Conservation (phyloP, 2,888 invertebrate genomes). For the Cancer borealis region DNA sequence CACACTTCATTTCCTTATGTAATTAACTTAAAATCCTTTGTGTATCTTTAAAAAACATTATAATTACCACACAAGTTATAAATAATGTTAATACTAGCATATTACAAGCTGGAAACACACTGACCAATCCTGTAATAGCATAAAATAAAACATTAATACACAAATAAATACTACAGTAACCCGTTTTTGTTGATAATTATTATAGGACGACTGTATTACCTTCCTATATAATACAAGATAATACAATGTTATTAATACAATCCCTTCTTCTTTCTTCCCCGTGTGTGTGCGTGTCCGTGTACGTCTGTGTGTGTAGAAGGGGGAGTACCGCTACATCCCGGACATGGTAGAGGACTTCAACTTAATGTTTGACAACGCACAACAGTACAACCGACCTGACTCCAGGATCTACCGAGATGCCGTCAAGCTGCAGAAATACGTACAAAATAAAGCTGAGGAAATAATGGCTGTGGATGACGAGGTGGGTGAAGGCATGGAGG, state of each 20-base stretch:
- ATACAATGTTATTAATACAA: too few species aligned
- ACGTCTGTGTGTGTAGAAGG: conserved; percentile 82
- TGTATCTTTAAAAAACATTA: too few species aligned
- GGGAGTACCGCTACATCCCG: conserved; percentile 90
- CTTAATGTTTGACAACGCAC: conserved; percentile 98
- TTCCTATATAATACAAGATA: too few species aligned
- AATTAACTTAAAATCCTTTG: too few species aligned
- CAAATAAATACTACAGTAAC: background rate
- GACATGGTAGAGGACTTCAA: conserved; percentile 96
- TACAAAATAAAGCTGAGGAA: conserved; percentile 90
- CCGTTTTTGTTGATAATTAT: too few species aligned
- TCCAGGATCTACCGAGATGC: conserved; percentile 92
- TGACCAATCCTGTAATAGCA: too few species aligned
- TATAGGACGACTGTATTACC: too few species aligned
- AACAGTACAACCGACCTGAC: conserved; percentile 90
- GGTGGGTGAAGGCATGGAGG: conserved; percentile 46
- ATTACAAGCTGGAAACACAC: too few species aligned
- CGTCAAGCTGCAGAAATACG: conserved; percentile 89
- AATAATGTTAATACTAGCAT: too few species aligned
- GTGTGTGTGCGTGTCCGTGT: conserved; percentile 69
- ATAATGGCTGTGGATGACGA: conserved; percentile 82
- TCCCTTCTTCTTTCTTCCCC: too few species aligned
- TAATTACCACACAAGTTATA: too few species aligned
- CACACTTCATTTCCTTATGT: too few species aligned
- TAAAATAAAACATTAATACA: background rate